These are phyloP conservation scores for Camptogramma bilineatum DNA, from an alignment of 2,888 invertebrate genomes.

Conservation along the genomic window DNA sequence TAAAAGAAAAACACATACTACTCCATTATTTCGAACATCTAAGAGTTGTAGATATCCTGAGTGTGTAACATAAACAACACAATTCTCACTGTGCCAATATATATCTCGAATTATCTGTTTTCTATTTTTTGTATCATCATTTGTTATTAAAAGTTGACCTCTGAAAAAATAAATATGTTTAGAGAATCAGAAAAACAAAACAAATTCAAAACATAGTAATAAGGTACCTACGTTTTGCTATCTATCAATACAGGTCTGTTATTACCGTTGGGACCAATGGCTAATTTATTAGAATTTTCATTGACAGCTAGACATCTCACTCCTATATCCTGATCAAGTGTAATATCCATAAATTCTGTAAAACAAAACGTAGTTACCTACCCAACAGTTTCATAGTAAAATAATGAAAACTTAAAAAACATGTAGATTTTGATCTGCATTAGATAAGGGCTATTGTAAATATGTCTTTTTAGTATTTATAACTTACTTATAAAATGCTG, in stretches of 20 bases:
- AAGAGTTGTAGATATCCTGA: constrained; percentile 64
- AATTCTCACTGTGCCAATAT: constrained; percentile 70
- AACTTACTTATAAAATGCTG: constrained; percentile 23
- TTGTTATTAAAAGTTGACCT: constrained; percentile 51
- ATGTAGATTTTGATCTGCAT: no score
- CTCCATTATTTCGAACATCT: constrained; percentile 60
- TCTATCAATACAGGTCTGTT: constrained; percentile 70
- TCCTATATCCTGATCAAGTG: constrained; percentile 55
- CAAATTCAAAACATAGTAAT: constrained; percentile 25
- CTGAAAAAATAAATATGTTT: constrained; percentile 55
- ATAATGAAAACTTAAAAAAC: no score
- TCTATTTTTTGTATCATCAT: constrained; percentile 47
- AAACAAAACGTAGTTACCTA: constrained; percentile 18
- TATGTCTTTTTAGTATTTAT: background rate
- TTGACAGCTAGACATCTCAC: constrained; percentile 64
- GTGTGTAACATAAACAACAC: constrained; percentile 68
- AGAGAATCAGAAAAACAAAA: background rate
- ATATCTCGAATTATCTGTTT: constrained; percentile 67
- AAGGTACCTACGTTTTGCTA: constrained; percentile 66
- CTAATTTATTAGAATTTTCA: constrained; percentile 57
- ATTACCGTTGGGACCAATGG: constrained; percentile 72
- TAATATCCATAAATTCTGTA: constrained; percentile 53
- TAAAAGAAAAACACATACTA: constrained; percentile 53
- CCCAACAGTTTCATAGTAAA: no score
- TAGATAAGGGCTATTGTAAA: no score